Evolutionary conservation across 2,888 invertebrate species (phyloP).

Genomic region (Thecocarcelia acutangulata): DNA sequence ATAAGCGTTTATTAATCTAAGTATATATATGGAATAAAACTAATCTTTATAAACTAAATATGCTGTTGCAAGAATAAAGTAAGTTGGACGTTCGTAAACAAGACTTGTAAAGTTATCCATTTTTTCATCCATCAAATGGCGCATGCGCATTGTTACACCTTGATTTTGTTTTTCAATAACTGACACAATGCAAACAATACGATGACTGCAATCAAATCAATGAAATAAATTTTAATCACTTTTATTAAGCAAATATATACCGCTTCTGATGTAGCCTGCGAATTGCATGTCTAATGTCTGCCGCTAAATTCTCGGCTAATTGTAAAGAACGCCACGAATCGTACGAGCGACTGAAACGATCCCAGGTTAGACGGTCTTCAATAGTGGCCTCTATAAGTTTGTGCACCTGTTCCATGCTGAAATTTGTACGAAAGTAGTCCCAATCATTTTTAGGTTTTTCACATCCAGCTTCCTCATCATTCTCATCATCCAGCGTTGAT

Average conservation of each 20-base stretch:
- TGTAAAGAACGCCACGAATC: conserved; percentile 80
- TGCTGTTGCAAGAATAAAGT: conserved; percentile 78
- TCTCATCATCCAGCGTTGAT: conserved; percentile 61
- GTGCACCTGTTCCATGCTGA: conserved; percentile 80
- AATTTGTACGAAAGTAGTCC: conserved; percentile 78
- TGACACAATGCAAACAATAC: conserved; percentile 80
- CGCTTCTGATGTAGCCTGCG: conserved; percentile 78
- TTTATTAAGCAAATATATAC: conserved; percentile 49
- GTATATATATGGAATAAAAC: conserved; percentile 9
- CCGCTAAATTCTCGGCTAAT: conserved; percentile 78
- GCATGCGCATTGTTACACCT: conserved; percentile 79
- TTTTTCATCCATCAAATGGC: conserved; percentile 79
- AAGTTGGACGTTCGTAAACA: conserved; percentile 79
- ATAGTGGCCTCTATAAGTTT: conserved; percentile 79
- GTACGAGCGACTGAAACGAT: conserved; percentile 80
- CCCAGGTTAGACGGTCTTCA: conserved; percentile 80
- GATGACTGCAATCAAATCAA: conserved; percentile 74
- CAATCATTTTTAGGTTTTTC: conserved; percentile 77
- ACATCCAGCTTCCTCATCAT: conserved; percentile 68
- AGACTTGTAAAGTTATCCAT: conserved; percentile 79
- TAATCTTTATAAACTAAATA: conserved; percentile 80
- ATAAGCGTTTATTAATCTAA: neutral
- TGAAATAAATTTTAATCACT: neutral
- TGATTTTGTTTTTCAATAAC: conserved; percentile 80
- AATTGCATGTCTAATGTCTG: conserved; percentile 78